Evolutionary conservation across 2,797 vertebrate genomes (phyloP).

Genomic region (Brachyrhaphis roseni): DNA sequence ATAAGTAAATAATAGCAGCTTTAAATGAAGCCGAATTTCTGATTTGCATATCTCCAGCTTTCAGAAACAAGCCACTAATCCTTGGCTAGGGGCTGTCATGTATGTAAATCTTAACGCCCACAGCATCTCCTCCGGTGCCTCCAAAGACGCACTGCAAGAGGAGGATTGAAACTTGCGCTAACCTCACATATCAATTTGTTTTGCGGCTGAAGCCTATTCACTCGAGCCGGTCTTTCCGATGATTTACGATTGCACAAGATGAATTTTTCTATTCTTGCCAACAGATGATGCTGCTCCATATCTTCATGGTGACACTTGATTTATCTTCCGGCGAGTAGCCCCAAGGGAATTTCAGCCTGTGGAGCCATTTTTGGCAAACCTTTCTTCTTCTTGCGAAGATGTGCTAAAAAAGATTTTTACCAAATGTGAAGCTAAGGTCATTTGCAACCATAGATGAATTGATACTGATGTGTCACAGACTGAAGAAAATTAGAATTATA

Average conservation of each 20-base stretch:
- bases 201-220: constrained; percentile 68
- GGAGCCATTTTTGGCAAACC: constrained; percentile 58
- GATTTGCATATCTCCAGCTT: constrained; percentile 43
- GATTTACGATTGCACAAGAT: constrained; percentile 77
- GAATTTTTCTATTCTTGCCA: constrained; percentile 77
- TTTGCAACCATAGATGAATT: constrained; percentile 38
- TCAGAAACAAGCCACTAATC: constrained; percentile 55
- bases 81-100: constrained; percentile 9
- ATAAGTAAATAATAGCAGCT: constrained; percentile 30
- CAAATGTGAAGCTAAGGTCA: constrained; percentile 42
- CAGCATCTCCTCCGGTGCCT: constrained; percentile 57
- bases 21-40: constrained; percentile 5
- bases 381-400: constrained; percentile 41
- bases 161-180: constrained; percentile 70
- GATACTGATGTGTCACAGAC: constrained; percentile 61
- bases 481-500: constrained; percentile 42
- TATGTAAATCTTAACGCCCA: constrained; percentile 62
- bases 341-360: constrained; percentile 48
- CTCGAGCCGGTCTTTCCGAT: constrained; percentile 61
- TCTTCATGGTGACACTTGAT: constrained; percentile 72
- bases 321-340: constrained; percentile 63
- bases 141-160: constrained; percentile 13
- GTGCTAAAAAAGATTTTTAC: constrained; percentile 34
- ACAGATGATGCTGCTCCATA: constrained; percentile 71
- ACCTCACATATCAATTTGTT: constrained; percentile 75